Percentiles rank a stretch among this genome's conserved stretches.
These are phyloP conservation scores for Chironomus striatipennis DNA, from an alignment of 1,140 invertebrate genomes.

Conservation along the genomic window DNA sequence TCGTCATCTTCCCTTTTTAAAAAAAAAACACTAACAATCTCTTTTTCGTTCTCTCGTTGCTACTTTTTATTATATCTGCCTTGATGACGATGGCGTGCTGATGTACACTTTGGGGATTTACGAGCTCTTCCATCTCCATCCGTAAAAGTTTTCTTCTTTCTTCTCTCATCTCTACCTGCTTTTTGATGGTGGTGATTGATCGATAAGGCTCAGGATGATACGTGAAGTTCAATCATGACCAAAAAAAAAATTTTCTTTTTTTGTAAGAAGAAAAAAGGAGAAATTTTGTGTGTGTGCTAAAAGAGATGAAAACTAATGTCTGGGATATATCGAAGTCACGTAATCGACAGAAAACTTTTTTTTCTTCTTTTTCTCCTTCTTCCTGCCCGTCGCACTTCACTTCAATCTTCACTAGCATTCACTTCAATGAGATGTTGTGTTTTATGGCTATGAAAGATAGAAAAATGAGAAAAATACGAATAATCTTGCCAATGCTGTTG, in stretches of 20 bases:
- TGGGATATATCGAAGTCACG: conserved; percentile 19
- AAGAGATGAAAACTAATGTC: conserved; percentile 13
- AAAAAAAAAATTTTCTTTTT: too few relatives aligned
- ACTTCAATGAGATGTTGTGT: background rate
- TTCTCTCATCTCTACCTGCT: background rate
- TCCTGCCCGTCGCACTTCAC: conserved; percentile 7
- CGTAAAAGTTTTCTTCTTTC: background rate
- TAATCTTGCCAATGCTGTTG: conserved; percentile 2
- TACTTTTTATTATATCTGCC: too few relatives aligned
- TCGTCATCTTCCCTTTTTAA: background rate
- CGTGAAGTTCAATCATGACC: conserved; percentile 22
- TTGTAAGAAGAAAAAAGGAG: background rate
- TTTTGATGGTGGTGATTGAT: conserved; percentile 12
- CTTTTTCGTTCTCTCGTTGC: too few relatives aligned
- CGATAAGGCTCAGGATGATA: conserved; percentile 21
- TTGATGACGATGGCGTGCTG: background rate
- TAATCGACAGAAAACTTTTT: background rate
- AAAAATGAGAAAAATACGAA: background rate
- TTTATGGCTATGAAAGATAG: background rate
- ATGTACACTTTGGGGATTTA: conserved; percentile 15
- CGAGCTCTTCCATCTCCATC: background rate
- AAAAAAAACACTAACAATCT: background rate
- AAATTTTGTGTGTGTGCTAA: background rate
- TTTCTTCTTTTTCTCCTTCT: background rate
- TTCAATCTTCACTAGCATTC: conserved; percentile 4